Base-by-base conservation (phyloP, 35 echinoderm and acorn worm species). In the Ptychodera flava region DNA sequence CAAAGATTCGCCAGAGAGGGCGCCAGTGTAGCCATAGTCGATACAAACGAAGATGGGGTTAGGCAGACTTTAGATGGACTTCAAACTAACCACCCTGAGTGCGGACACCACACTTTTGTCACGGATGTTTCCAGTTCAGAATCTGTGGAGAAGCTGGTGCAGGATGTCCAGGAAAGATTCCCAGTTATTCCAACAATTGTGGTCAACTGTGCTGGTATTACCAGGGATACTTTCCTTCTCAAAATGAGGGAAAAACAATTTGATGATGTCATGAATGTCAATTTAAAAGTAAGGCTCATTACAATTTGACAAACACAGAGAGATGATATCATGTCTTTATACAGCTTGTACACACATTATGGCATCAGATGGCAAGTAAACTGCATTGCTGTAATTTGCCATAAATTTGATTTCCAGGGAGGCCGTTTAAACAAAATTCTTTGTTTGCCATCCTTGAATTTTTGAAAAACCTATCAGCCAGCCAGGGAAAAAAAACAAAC, bases 131-230 rank as follows among this genome's bases (percentile, higher is more conserved):
- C 35, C 16, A 37, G 82, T 78, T 31, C 36, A 38, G 34, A 81
- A 33, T 34, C 82, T 16, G 91, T 93, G 0, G 34, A 31, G 28
- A 31, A 53, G 35, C 53, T 93, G 31, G 91, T 93, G 10, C 77
- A 89, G 35, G 79, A 88, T 29, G 35, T 88, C 15, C 12, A 27
- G 29, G 80, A 83, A 15, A 16, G 81, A 31, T 92, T 38, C 28
- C 27, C 78, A 34, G 33, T 38, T 53, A 64, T 82, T 0, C 38
- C 91, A 12, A 84, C 36, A 35, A 35, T 92, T 27, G 36, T 88
- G 1, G 91, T 92, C 28, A 92, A 92, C 82, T 92, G 80, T 0
- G 91, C 91, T n/a, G 91, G 91, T 1, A 92, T 92, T 36, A 88
- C 86, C 0, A 79, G 33, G 52, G 91, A 92, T 36, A 38, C 84